Conservation (phyloP, 2,113 vertebrate genomes). For the Amblyornis subalaris region DNA sequence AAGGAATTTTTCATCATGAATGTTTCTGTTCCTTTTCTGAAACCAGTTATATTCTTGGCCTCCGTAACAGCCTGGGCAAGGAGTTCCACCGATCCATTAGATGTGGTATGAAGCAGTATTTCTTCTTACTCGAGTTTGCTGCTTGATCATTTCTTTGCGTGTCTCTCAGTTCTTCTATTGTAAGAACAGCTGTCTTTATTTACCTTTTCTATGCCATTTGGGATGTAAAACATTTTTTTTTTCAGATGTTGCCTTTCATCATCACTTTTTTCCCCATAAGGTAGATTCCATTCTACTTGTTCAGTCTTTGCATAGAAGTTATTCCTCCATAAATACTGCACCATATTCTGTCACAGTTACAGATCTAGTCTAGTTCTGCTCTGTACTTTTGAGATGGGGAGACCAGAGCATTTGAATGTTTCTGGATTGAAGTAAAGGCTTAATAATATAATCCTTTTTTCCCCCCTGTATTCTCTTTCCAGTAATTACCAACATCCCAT, state of each 20-base stretch:
- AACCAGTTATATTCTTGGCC: conserved; percentile 17
- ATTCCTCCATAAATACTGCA: not conserved
- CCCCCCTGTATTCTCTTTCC: not conserved
- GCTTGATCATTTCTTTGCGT: conserved; percentile 19
- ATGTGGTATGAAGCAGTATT: conserved; percentile 39
- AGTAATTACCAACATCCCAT: not conserved
- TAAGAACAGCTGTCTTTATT: conserved; percentile 57
- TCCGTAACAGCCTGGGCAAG: not conserved
- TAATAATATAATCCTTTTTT: not conserved
- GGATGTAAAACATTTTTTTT: conserved; percentile 30
- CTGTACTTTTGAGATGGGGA: not conserved
- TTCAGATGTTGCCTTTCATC: conserved; percentile 52
- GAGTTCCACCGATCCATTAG: conserved; percentile 27
- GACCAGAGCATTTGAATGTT: not conserved
- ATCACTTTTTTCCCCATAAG: not conserved
- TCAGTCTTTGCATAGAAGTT: not conserved
- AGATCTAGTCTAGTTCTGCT: not conserved
- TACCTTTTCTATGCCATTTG: conserved; percentile 22
- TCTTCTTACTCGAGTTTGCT: conserved; percentile 15
- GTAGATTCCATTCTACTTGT: conserved; percentile 7
- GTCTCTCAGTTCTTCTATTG: not conserved
- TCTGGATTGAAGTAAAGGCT: not conserved
- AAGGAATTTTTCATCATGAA: not conserved
- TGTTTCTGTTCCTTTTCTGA: conserved; percentile 15
- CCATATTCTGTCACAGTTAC: not conserved